Evolutionary conservation across 1,140 invertebrate genomes (phyloP).

Genomic region (Thrips palmi): DNA sequence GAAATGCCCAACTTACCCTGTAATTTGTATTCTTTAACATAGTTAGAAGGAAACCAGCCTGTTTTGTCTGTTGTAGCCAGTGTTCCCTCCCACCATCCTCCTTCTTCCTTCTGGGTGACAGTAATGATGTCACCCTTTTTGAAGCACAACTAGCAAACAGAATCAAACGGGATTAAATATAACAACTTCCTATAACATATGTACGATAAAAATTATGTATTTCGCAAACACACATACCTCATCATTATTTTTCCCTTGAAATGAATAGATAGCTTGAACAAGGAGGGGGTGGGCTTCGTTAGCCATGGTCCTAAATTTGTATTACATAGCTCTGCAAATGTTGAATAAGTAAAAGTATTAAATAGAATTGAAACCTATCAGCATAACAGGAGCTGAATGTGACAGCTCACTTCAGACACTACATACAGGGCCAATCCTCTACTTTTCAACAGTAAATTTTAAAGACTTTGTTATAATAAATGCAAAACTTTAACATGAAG

Average conservation of each 20-base stretch:
- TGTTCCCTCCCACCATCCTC: constrained; percentile 96
- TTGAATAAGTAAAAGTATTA: too few relatives aligned
- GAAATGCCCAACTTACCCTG: constrained; percentile 10
- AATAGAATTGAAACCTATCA: too few relatives aligned
- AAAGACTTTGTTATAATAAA: too few relatives aligned
- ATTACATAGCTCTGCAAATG: too few relatives aligned
- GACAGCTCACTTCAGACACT: too few relatives aligned
- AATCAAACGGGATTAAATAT: constrained; percentile 1
- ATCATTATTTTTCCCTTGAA: constrained; percentile 92
- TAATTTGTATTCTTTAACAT: constrained; percentile 76
- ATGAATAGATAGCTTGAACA: constrained; percentile 80
- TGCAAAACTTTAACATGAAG: too few relatives aligned
- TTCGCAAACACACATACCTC: constrained; percentile 40
- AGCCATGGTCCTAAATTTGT: too few relatives aligned
- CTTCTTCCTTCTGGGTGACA: constrained; percentile 78
- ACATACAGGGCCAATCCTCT: too few relatives aligned
- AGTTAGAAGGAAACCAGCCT: constrained; percentile 97
- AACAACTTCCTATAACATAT: neutral
- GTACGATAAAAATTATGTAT: neutral
- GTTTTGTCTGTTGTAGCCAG: constrained; percentile 61
- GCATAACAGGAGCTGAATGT: too few relatives aligned
- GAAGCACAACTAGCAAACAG: constrained; percentile 63
- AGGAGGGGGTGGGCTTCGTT: constrained; percentile 32
- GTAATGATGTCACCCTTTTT: constrained; percentile 93
- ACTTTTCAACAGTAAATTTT: too few relatives aligned